phyloP scores from a whole-genome alignment of 2,888 invertebrate species.

The Tribolium freemani region DNA sequence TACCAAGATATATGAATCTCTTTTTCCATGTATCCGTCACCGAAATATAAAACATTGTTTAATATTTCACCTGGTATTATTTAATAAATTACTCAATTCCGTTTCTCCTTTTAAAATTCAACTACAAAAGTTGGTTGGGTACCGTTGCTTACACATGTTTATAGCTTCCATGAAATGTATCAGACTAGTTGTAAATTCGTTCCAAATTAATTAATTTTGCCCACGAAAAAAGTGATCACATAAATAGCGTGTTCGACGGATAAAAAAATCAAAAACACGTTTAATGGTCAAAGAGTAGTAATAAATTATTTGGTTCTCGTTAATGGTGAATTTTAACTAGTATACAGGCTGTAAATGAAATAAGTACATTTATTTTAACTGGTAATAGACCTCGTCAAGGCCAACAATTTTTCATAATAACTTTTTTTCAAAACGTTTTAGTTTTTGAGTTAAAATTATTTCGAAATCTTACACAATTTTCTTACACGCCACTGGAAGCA shows the following conservation, averaged over 20 bases:
- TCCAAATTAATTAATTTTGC: neutral
- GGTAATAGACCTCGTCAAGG: no score
- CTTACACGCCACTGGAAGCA: no score
- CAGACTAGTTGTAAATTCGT: neutral
- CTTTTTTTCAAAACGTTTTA: no score
- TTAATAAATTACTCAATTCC: neutral
- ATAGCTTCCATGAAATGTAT: neutral
- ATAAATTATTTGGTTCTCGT: no score
- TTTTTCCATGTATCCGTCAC: neutral
- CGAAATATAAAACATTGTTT: neutral
- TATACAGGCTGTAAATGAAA: no score
- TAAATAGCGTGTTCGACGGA: neutral
- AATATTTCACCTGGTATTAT: neutral
- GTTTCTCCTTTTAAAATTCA: neutral
- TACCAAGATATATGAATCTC: neutral
- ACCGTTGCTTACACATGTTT: neutral
- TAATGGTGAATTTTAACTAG: no score
- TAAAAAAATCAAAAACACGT: neutral
- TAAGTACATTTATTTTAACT: no score
- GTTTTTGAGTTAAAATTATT: no score
- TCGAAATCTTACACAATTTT: no score
- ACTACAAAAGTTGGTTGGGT: neutral
- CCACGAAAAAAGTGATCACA: no score
- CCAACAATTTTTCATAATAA: no score
- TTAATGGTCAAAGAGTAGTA: neutral